Evolutionary conservation across 2,888 invertebrate species (phyloP), one percentile per base, ranked within the genome.

Genomic region (Eurois occulta): DNA sequence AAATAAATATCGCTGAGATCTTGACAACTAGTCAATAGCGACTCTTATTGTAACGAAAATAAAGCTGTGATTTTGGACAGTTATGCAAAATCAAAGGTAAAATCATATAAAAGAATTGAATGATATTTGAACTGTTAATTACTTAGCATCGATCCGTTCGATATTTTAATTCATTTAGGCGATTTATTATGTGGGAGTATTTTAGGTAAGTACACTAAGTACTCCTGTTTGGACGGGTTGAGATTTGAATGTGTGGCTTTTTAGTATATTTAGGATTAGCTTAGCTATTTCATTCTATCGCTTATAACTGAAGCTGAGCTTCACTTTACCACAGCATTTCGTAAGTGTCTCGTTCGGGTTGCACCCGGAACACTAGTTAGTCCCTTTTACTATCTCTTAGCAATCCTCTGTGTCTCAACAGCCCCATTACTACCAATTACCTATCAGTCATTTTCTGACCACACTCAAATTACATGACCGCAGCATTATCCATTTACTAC

Each of bases 391-490:
- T 46, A 73, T 65, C 52, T 83, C 58, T 73, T 60, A 76, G 75
- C 85, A 80, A 78, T 71, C 76, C 65, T 84, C 60, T 48, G 70
- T 86, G 78, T 80, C 77, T 83, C 77, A 87, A 87, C 67, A 70
- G 82, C 48, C 35, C 70, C 58, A 83, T 88, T 86, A 83, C 38
- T 10, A 21, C 67, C 80, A 81, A 81, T 81, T 79, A 74, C 74
- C 74, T 87, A 71, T 79, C 77, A 80, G 72, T 66, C 10, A 80
- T 79, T 86, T 85, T 87, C 79, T 86, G 80, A 87, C 86, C 87
- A 80, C 86, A 86, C 78, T 71, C 80, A 86, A 87, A 87, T 86
- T 86, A 82, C 43, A 67, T 55, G 71, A 80, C 84, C 84, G 67
- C 87, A 79, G 62, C 32, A 60, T 86, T 78, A 78, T 87, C 76